Evolutionary conservation across 92 coral and sea anemone genomes (phyloP), one percentile per base, ranked within the genome.

Genomic region (Chrysogorgia sp.): DNA sequence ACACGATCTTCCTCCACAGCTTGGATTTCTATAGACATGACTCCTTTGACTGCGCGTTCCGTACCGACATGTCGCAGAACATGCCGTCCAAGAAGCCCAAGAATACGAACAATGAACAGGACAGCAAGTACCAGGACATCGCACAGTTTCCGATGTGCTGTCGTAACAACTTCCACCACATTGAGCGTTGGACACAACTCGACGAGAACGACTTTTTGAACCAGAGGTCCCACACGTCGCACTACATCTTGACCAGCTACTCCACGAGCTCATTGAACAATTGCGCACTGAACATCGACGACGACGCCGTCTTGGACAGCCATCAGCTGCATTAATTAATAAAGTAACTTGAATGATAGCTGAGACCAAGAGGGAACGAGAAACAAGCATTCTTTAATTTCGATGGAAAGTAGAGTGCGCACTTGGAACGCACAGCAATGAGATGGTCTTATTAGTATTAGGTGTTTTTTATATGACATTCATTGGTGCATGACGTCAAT

Each of bases 1-100:
- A 58, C 98, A 93, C 5, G 89, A 20, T n/a, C 56, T 60, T 3
- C 98, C 98, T 34, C 96, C 92, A 58, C 98, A 93, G 10, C 67
- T 43, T 2, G 92, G 89, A 7, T 70, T 43, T 31, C 82, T 78
- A 23, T 34, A 43, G 41, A 91, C 82, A 25, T 15, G 20, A 33
- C 90, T 90, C 0, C 82, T 12, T 10, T 94, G 91, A 4, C 67
- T 61, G 29, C 86, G 98, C 0, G 86, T 89, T 1, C 93, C 88
- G 61, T 25, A 84, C 7, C 87, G 90, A 45, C 98, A 93, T 12
- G 79, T 72, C 12, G 90, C 94, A 7, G 71, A 62, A 69, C 98
- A 93, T 25, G 67, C 14, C 30, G 96, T 87, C 98, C 98, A 93
- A 7, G 84, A 22, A 0, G 78, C 62, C 98, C 98, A 93, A 0